phyloP scores from a whole-genome alignment of 1,140 invertebrate genomes.

The Bombus waltoni region DNA sequence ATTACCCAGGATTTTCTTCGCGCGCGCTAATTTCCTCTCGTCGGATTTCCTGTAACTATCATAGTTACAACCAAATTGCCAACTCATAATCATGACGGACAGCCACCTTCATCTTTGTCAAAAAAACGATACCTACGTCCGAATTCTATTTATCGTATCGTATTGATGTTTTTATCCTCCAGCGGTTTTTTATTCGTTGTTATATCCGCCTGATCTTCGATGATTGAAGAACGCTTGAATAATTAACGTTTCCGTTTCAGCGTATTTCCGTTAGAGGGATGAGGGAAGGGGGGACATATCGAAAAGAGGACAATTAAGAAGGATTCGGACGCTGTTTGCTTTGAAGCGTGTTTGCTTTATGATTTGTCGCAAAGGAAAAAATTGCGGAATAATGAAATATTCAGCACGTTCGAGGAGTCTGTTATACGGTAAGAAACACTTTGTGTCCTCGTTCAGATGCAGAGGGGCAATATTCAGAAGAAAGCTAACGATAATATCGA shows the following conservation, averaged over 20 bases:
- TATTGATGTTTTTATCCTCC: background rate
- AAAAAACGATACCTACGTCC: background rate
- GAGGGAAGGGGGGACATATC: background rate
- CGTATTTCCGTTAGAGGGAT: too few species aligned
- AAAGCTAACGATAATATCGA: constrained; percentile 58
- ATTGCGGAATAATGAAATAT: constrained; percentile 39
- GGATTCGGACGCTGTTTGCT: background rate
- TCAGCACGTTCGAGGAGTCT: constrained; percentile 31
- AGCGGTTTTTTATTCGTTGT: background rate
- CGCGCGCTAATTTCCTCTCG: constrained; percentile 56
- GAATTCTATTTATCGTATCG: background rate
- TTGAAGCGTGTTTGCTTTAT: constrained; percentile 22
- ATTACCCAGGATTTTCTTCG: constrained; percentile 73
- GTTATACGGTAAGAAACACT: constrained; percentile 50
- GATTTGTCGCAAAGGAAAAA: constrained; percentile 5
- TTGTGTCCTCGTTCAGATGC: constrained; percentile 47
- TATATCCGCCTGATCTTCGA: background rate
- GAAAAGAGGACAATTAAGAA: constrained; percentile 33
- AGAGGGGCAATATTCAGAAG: constrained; percentile 51
- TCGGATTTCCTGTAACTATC: constrained; percentile 53
- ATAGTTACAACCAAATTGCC: constrained; percentile 22
- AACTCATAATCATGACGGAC: constrained; percentile 24
- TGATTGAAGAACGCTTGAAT: constrained; percentile 44
- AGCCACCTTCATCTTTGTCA: background rate
- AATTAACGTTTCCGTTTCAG: background rate